These are phyloP conservation scores for Atta cephalotes DNA, from an alignment of 1,140 invertebrate genomes.

Conservation along the genomic window DNA sequence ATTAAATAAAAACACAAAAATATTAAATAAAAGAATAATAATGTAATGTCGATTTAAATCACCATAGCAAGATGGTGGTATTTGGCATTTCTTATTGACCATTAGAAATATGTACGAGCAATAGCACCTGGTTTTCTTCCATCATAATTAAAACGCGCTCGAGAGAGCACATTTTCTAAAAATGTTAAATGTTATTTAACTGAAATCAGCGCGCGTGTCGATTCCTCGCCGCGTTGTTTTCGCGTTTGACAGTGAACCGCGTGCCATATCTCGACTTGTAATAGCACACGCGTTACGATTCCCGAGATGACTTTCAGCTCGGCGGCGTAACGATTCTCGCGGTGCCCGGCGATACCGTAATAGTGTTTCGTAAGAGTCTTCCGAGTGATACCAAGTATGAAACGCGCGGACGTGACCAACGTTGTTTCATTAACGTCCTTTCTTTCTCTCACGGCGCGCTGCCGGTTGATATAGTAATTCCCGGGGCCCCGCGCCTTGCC, in stretches of 20 bases:
- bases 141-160: background rate
- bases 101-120: too few relatives aligned
- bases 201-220: background rate
- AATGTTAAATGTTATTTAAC: background rate
- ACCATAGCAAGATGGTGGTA: too few relatives aligned
- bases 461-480: constrained; percentile 73
- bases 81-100: too few relatives aligned
- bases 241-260: constrained; percentile 19
- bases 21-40: too few relatives aligned
- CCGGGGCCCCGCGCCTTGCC: constrained; percentile 16
- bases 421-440: constrained; percentile 74
- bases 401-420: constrained; percentile 73
- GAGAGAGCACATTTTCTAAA: background rate
- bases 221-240: background rate
- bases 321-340: background rate
- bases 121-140: too few relatives aligned
- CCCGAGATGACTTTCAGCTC: constrained; percentile 31
- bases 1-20: too few relatives aligned
- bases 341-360: constrained; percentile 48
- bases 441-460: constrained; percentile 73
- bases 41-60: too few relatives aligned
- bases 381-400: constrained; percentile 64
- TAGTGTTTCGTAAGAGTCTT: constrained; percentile 60
- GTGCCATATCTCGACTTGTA: constrained; percentile 16
- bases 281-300: constrained; percentile 20